Evolutionary conservation across 2,888 invertebrate genomes (phyloP), one percentile per base, ranked within the genome.

Genomic region (Psylliodes chrysocephalus): DNA sequence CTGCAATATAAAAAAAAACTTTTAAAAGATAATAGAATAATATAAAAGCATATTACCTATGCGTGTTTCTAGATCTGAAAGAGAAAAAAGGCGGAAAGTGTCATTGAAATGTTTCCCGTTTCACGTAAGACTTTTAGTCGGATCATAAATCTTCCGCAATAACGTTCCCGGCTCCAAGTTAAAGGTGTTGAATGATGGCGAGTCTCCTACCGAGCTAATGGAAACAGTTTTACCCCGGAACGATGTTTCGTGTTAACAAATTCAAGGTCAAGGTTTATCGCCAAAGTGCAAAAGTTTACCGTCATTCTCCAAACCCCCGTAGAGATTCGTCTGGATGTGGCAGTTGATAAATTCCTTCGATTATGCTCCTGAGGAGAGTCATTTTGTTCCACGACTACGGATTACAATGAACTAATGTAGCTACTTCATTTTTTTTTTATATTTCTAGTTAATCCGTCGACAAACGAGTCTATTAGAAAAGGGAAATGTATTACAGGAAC

Each of bases 161-260:
- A 8, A 25, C 15, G 6, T 38, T 44, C n/a, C n/a, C n/a, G n/a
- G 19, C 22, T 22, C 44, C 57, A 40, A n/a, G 19, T 49, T 40
- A 7, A 47, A 49, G 57, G 49, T 40, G 47, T 49, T 18, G 35
- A 49, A 49, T 59, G 38, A 59, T 49, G 28, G 49, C 38, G 49
- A 35, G 49, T 49, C 38, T 19, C n/a, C n/a, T n/a, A n/a, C n/a
- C n/a, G n/a, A 49, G 49, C 57, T 59, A 59, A 59, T 47, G 57
- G 57, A 49, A 49, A 47, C 35, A 15, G 28, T 18, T 28, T 44
- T 42, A 44, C 55, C n/a, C n/a, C 44, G 55, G 30, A 55, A 44
- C 22, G 33, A 55, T 19, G 22, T 33, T 59, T 59, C 49, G 57
- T 49, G 57, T 18, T 28, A 18, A 49, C 22, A 14, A 25, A 40